These are phyloP conservation scores for Nasonia vitripennis DNA, from an alignment of 1,140 invertebrate species.

Conservation along the genomic window DNA sequence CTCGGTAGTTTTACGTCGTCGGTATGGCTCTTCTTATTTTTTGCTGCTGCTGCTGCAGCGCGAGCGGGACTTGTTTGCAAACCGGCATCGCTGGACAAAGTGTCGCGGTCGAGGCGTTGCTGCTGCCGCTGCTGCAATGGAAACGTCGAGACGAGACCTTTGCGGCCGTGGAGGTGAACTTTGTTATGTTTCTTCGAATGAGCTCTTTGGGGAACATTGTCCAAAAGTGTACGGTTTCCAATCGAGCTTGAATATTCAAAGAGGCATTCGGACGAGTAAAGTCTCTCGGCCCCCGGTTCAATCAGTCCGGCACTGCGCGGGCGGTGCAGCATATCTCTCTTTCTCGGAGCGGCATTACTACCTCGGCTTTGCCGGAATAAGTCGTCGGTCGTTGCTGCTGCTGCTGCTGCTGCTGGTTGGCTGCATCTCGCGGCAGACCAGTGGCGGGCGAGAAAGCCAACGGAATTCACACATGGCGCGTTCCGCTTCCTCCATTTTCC, in stretches of 20 bases:
- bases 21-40: background rate
- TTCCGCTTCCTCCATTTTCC: constrained; percentile 2
- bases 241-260: too few species aligned
- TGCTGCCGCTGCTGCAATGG: too few species aligned
- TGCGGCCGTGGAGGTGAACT: too few species aligned
- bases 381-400: background rate
- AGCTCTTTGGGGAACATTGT: too few species aligned
- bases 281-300: background rate
- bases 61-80: background rate
- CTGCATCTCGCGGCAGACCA: background rate
- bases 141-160: too few species aligned
- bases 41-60: too few species aligned
- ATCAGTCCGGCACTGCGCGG: background rate
- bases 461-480: background rate
- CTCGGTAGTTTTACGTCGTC: background rate
- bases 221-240: too few species aligned
- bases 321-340: background rate
- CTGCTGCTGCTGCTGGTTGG: background rate
- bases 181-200: too few species aligned
- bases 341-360: background rate
- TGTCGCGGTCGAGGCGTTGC: background rate
- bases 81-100: background rate
- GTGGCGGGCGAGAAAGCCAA: background rate
- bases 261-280: background rate
- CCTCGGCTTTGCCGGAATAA: background rate